Evolutionary conservation across 2,113 vertebrate species (phyloP).

Genomic region (Todiramphus saurophagus): DNA sequence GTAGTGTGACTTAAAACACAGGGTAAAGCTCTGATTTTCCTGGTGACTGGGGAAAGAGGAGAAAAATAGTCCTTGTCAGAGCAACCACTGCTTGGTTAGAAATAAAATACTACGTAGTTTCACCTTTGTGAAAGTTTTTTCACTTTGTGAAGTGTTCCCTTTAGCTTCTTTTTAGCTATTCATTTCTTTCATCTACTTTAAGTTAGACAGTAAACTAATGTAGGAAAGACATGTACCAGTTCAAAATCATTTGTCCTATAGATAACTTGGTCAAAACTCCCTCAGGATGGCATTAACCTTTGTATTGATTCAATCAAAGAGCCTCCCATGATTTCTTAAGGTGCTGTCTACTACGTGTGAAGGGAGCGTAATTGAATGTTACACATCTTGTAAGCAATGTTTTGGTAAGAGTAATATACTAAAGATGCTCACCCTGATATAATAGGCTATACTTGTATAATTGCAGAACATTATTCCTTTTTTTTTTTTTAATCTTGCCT

Average conservation of each 20-base stretch:
- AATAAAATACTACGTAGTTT: neutral
- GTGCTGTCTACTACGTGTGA: neutral
- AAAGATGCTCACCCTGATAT: neutral
- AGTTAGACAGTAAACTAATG: neutral
- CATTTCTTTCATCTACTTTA: slow-evolving; percentile 4
- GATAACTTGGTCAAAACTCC: slow-evolving; percentile 13
- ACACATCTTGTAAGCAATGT: neutral
- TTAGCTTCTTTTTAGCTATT: neutral
- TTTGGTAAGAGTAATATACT: neutral
- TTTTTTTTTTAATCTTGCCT: neutral
- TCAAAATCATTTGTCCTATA: neutral
- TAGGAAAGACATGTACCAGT: neutral
- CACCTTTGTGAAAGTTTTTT: neutral
- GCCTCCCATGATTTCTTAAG: neutral
- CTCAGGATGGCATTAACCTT: slow-evolving; percentile 39
- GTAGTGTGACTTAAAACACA: neutral
- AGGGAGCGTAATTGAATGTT: neutral
- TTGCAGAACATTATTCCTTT: neutral
- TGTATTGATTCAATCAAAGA: neutral
- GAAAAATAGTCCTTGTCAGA: neutral
- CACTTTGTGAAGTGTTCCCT: neutral
- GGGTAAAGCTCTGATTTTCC: neutral
- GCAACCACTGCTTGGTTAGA: neutral
- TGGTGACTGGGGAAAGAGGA: neutral
- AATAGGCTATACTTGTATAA: neutral